Percentiles rank a stretch among this genome's conserved stretches.
phyloP scores from a whole-genome alignment of 1,140 invertebrate species.

The Oscheius sp. region DNA sequence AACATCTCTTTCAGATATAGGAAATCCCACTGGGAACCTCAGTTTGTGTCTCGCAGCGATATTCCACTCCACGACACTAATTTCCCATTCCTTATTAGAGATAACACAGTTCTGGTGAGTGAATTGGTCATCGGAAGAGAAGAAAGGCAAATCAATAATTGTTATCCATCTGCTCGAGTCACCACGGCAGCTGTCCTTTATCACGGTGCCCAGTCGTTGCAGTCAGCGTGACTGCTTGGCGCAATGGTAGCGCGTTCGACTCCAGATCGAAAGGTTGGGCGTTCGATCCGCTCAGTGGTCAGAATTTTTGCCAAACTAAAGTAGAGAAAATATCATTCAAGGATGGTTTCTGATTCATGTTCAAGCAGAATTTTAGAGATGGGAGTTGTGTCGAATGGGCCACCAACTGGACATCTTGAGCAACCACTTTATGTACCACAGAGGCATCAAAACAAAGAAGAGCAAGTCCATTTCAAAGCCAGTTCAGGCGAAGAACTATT shows the following conservation, averaged over 20 bases:
- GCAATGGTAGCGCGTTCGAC: constrained; percentile 37
- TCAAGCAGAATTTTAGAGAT: too few relatives aligned
- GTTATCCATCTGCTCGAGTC: too few relatives aligned
- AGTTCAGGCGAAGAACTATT: neutral
- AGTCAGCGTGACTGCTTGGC: constrained; percentile 30
- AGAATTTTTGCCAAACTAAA: too few relatives aligned
- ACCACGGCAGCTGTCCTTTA: too few relatives aligned
- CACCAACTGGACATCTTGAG: neutral
- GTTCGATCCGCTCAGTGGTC: constrained; percentile 39
- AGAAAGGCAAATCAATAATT: too few relatives aligned
- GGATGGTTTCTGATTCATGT: too few relatives aligned
- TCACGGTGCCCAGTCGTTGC: too few relatives aligned
- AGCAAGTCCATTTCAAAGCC: too few relatives aligned
- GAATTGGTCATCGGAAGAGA: too few relatives aligned
- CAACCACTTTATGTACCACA: constrained; percentile 3
- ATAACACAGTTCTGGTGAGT: neutral
- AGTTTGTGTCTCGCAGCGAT: neutral
- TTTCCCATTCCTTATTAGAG: neutral
- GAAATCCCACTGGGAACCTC: neutral
- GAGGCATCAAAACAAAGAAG: neutral
- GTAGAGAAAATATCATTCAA: too few relatives aligned
- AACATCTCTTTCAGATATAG: too few relatives aligned
- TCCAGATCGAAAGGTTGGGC: constrained; percentile 38
- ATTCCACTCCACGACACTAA: neutral
- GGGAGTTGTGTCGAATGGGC: neutral